Conservation (phyloP, 2,888 invertebrate species). For the Drosophila ustulata region DNA sequence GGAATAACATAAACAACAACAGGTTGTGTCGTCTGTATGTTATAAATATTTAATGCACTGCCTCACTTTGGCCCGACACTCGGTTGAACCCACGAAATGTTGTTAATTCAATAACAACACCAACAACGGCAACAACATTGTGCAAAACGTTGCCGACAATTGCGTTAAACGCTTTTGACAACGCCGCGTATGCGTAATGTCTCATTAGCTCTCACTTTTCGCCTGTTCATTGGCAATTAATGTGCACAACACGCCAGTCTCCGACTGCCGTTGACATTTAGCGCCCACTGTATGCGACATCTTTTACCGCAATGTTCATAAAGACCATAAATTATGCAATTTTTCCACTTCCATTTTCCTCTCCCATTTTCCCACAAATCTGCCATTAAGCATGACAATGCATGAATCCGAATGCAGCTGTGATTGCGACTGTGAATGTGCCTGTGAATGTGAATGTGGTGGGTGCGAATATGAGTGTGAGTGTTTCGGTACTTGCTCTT, state of each 20-base stretch:
- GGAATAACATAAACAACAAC: constrained; percentile 15
- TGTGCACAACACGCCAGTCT: constrained; percentile 32
- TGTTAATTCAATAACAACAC: constrained; percentile 43
- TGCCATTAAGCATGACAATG: constrained; percentile 57
- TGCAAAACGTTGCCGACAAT: constrained; percentile 35
- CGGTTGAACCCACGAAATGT: constrained; percentile 5
- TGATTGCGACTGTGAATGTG: neutral
- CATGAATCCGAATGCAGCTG: constrained; percentile 24
- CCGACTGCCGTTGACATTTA: constrained; percentile 19
- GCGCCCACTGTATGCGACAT: constrained; percentile 16
- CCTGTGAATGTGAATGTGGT: neutral
- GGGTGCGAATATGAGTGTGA: neutral
- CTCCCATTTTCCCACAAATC: constrained; percentile 19
- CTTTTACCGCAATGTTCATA: constrained; percentile 15
- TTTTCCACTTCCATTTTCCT: neutral
- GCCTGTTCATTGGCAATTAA: constrained; percentile 54
- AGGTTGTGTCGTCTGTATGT: constrained; percentile 20
- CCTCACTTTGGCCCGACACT: constrained; percentile 5
- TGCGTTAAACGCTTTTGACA: constrained; percentile 55
- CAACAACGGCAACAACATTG: neutral
- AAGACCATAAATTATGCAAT: constrained; percentile 55
- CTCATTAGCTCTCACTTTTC: constrained; percentile 51
- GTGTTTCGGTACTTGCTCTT: constrained; percentile 14
- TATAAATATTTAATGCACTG: constrained; percentile 51
- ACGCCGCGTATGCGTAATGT: constrained; percentile 48